Conservation (phyloP, 2,113 vertebrate genomes). For the Siniperca knerii region DNA sequence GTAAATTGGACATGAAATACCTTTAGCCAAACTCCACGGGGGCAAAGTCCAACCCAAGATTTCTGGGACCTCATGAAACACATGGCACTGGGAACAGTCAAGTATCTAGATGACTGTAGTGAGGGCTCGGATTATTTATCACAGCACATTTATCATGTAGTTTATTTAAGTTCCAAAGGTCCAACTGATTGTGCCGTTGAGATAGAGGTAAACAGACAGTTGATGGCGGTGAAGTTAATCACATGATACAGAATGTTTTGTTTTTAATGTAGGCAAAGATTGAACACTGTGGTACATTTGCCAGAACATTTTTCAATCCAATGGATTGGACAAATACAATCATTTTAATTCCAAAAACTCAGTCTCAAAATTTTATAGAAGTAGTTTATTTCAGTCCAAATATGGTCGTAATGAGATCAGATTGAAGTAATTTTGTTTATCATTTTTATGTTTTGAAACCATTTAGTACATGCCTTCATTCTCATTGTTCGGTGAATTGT, state of each 20-base stretch:
- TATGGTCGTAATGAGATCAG: not conserved
- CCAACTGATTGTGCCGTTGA: constrained; percentile 39
- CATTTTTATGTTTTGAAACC: not conserved
- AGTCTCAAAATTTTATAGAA: not conserved
- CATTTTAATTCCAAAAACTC: not conserved
- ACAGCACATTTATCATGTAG: constrained; percentile 21
- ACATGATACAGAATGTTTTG: not conserved
- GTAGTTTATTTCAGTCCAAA: not conserved
- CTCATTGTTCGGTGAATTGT: not conserved
- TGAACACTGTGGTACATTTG: not conserved
- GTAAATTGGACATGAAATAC: constrained; percentile 37
- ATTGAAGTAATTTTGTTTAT: not conserved
- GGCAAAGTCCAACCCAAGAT: constrained; percentile 40
- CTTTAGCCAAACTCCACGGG: not conserved
- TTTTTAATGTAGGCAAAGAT: not conserved
- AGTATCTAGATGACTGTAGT: constrained; percentile 9
- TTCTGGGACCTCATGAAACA: constrained; percentile 38
- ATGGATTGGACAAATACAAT: not conserved
- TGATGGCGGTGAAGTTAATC: constrained; percentile 13
- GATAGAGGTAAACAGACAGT: constrained; percentile 4
- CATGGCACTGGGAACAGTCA: not conserved
- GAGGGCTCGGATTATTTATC: constrained; percentile 38
- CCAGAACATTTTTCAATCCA: not conserved
- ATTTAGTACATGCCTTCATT: not conserved
- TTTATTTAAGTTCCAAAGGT: constrained; percentile 70